Conservation (phyloP, 1,140 invertebrate genomes). For the Cydia fagiglandana region DNA sequence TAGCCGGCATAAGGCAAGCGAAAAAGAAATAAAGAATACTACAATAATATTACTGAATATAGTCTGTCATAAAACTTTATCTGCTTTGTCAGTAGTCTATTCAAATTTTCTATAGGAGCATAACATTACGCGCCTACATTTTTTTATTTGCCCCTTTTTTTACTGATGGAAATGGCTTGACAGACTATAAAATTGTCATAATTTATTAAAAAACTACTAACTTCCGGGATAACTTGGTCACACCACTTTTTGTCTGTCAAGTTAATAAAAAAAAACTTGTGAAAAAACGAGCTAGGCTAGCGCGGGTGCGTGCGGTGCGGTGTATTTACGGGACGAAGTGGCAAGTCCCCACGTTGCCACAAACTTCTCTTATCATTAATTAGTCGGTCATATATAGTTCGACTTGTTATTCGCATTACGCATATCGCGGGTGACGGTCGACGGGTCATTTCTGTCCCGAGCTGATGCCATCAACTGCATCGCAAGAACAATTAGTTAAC, state of each 20-base stretch:
- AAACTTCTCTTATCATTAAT: conserved; percentile 59
- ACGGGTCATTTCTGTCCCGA: conserved; percentile 53
- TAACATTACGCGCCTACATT: too few relatives aligned
- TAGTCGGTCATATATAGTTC: conserved; percentile 60
- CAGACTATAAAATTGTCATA: too few relatives aligned
- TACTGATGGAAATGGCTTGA: too few relatives aligned
- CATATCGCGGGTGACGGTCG: conserved; percentile 52
- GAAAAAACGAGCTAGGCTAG: conserved; percentile 43
- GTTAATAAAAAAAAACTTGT: conserved; percentile 58
- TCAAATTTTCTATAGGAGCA: too few relatives aligned
- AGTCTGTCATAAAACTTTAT: too few relatives aligned
- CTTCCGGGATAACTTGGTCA: conserved; percentile 17
- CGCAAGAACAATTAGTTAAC: conserved; percentile 67
- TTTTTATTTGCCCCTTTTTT: too few relatives aligned
- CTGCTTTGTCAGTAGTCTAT: too few relatives aligned
- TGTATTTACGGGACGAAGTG: conserved; percentile 56
- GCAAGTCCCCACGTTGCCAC: conserved; percentile 62
- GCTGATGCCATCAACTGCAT: conserved; percentile 75
- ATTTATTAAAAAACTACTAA: background rate
- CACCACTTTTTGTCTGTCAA: conserved; percentile 48
- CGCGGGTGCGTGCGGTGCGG: conserved; percentile 52
- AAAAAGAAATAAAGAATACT: too few relatives aligned
- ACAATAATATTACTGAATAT: too few relatives aligned
- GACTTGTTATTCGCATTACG: conserved; percentile 52
- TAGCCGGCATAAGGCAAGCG: too few relatives aligned